These are phyloP conservation scores for Anolis carolinensis DNA, from an alignment of 2,113 vertebrate genomes.

Conservation along the genomic window DNA sequence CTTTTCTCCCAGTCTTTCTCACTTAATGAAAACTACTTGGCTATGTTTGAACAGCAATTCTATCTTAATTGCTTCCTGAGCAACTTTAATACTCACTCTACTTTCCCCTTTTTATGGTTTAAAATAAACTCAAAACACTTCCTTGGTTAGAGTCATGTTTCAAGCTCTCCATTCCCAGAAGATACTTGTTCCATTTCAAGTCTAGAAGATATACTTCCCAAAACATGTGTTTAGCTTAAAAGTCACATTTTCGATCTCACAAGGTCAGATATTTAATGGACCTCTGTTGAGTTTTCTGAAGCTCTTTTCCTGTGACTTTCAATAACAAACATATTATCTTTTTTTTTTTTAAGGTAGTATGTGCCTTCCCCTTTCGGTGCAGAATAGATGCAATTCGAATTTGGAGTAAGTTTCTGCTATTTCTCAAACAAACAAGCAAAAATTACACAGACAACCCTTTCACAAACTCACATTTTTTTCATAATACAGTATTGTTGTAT, in stretches of 20 bases:
- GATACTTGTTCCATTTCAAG: background rate
- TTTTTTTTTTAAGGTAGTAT: no score
- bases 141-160: background rate
- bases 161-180: background rate
- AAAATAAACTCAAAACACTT: background rate
- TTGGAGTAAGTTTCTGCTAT: constrained; percentile 40
- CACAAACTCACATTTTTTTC: background rate
- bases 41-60: background rate
- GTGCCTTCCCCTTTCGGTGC: constrained; percentile 48
- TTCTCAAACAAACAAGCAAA: constrained; percentile 30
- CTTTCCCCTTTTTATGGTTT: background rate
- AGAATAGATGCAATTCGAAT: background rate
- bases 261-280: background rate
- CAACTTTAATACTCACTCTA: background rate
- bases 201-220: background rate
- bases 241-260: no score
- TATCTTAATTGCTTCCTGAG: background rate
- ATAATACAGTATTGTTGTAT: background rate
- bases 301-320: background rate
- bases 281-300: background rate
- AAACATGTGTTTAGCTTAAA: background rate
- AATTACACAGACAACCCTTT: background rate
- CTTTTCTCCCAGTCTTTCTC: background rate
- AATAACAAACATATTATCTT: constrained; percentile 32
- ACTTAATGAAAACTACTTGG: background rate